Evolutionary conservation across 1,140 invertebrate species (phyloP), one percentile per base, ranked within the genome.

Genomic region (Aradophagus sp.): DNA sequence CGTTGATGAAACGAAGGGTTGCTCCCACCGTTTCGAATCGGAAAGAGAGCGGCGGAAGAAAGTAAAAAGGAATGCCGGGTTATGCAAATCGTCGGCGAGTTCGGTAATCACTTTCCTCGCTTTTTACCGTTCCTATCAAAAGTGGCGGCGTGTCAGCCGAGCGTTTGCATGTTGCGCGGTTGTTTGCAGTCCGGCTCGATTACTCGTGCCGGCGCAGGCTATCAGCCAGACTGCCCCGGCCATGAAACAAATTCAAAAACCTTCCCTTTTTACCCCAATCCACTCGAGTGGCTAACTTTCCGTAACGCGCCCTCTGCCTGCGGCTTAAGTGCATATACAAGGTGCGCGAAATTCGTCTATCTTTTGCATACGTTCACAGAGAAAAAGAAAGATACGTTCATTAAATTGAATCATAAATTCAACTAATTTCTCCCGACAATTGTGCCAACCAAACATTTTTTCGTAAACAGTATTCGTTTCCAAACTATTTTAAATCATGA

Each of bases 151-250:
- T 71, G 67, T 53, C 53, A 41, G 52, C 35, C 17, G 50, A 50
- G 66, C 58, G 67, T 65, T 72, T 72, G 69, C 69, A 66, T 72
- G 69, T 55, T 62, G 42, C 47, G n/a, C 36, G 62, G 69, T 66
- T 67, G 56, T 72, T 72, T 66, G 58, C 41, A 48, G 62, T 61
- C 55, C 56, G 53, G 34, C 48, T 59, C 39, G 65, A 71, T 71
- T 71, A 71, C 55, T 48, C 53, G 47, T 69, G 42, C 47, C 42
- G 44, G 55, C 34, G 50, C 34, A 50, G 56, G 36, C 56, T 69
- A 70, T 62, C 56, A 35, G 44, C 29, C 32, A 32, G 16, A 52
- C 55, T 41, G 48, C 55, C 42, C 32, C 31, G 36, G 39, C 29
- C 7, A 50, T 62, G 31, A 56, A 69, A 56, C 42, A 58, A 52